Conservation (phyloP, 1,140 invertebrate species). For the Diorhabda sublineata region DNA sequence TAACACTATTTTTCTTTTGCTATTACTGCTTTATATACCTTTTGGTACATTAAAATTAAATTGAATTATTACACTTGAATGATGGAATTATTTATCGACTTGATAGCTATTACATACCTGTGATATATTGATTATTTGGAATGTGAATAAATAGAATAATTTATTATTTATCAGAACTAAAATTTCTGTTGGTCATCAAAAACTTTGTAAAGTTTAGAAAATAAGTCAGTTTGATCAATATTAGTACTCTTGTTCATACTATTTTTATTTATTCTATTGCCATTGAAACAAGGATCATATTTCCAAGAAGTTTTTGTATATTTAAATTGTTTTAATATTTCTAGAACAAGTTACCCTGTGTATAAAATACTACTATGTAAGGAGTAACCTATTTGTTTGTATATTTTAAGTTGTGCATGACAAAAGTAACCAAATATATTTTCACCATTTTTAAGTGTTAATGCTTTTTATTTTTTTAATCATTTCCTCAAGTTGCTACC, state of each 20-base stretch:
- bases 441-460: constrained; percentile 44
- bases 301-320: not conserved
- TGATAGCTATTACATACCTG: too few species aligned
- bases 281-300: not conserved
- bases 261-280: not conserved
- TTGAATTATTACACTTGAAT: too few species aligned
- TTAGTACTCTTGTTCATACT: constrained; percentile 3
- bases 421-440: constrained; percentile 40
- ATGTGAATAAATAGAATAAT: too few species aligned
- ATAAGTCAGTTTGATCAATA: not conserved
- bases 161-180: too few species aligned
- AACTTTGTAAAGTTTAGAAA: too few species aligned
- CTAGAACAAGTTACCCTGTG: constrained; percentile 7
- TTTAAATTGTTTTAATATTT: not conserved
- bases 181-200: too few species aligned
- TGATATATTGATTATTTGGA: too few species aligned
- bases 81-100: too few species aligned
- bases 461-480: not conserved
- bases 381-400: constrained; percentile 23
- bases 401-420: constrained; percentile 25
- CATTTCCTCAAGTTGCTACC: not conserved
- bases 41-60: too few species aligned
- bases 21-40: too few species aligned
- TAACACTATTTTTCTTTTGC: too few species aligned
- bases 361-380: constrained; percentile 18